Percentiles rank a stretch among this genome's conserved stretches.
phyloP scores from a whole-genome alignment of 2,113 vertebrate genomes.

The Tilapia sparmanii region DNA sequence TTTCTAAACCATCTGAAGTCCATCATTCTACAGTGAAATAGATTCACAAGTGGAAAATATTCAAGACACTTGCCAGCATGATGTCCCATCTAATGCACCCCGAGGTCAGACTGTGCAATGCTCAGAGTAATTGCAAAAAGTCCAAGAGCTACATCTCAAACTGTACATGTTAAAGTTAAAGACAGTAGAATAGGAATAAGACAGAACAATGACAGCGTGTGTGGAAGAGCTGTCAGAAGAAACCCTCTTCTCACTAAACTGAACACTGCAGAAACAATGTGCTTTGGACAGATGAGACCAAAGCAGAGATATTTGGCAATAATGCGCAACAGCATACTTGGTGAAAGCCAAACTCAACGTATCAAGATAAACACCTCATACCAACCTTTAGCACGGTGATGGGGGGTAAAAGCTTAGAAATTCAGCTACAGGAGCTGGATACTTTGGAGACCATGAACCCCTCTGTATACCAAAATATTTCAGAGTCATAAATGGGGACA shows the following conservation, averaged over 20 bases:
- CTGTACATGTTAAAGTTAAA: not conserved
- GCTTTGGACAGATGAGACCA: not conserved
- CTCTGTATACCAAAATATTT: not conserved
- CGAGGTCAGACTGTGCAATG: not conserved
- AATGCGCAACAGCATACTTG: not conserved
- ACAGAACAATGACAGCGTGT: not conserved
- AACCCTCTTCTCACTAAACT: not conserved
- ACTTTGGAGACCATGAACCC: accelerated
- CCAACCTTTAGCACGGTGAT: not conserved
- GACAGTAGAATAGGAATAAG: not conserved
- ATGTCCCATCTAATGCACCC: not conserved
- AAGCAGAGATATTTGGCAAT: not conserved
- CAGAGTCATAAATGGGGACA: not conserved
- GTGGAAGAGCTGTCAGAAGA: not conserved
- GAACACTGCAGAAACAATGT: not conserved
- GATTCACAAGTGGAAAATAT: not conserved
- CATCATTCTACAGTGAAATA: not conserved
- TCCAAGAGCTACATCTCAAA: not conserved
- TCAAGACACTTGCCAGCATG: not conserved
- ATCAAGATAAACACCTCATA: not conserved
- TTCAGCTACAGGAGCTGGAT: not conserved
- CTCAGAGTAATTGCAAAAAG: not conserved
- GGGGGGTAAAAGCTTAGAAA: not conserved
- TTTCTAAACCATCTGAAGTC: not conserved
- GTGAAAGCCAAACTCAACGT: not conserved